Base-by-base conservation (phyloP, 2,113 vertebrate genomes). In the Ardeotis arabs region DNA sequence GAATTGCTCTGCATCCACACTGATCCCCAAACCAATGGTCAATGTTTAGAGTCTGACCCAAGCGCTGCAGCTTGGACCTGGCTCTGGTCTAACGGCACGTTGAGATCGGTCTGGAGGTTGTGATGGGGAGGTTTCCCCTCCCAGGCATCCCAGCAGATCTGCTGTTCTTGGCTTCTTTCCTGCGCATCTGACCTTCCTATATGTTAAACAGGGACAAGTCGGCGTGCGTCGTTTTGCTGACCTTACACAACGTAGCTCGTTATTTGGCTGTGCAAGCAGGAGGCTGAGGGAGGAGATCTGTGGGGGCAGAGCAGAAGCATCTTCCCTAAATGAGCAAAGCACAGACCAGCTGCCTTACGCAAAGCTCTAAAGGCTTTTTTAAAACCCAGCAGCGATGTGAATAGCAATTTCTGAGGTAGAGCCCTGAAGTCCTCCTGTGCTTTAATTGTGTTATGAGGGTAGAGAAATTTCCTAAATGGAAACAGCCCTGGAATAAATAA, bases 61-160 rank as follows among this genome's bases (percentile, higher is more conserved):
- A 41, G 62, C 0, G 2, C 2, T 47, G 64, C 80, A 72, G 25
- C 25, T 29, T 18, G 39, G 80, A 55, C 31, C 68, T 55, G 53
- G 16, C 59, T 67, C 60, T 88, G 68, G 7, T 25, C 41, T 59
- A 5, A 33, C 1, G n/a, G 56, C 72, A 37, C 0, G 0, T 3
- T 0, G 0, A 44, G 64, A 74, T 56, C 67, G 74, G 22, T 6
- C 28, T 77, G 87, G n/a, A 89, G 68, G 39, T 16, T 16, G 59
- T 29, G 77, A 8, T 27, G 35, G 9, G 28, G 64, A 84, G n/a
- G 28, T 69, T 20, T 45, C 25, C 25, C 45, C 63, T 76, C 53
- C 17, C 41, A 62, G 72, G 27, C 35, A 29, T 10, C 49, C 79
- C 75, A 53, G 58, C 12, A 24, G 77, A 64, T 56, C 69, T 80